Evolutionary conservation across 2,888 invertebrate species (phyloP), one percentile per base, ranked within the genome.

Genomic region (Colletes collaris): DNA sequence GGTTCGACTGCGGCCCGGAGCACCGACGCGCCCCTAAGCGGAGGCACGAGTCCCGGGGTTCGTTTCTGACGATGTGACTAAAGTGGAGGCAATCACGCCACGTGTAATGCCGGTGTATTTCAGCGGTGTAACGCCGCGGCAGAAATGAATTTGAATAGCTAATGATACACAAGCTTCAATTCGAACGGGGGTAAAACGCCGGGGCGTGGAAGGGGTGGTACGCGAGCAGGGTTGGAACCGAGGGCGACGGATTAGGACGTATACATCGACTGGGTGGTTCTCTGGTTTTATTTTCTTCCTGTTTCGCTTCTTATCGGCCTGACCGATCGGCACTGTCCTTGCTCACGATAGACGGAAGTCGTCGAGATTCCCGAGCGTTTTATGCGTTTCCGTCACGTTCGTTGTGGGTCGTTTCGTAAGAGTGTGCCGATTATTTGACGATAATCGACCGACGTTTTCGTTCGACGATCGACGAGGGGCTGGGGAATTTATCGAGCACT

Each of bases 61-160:
- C 59, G 81, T 79, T 82, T 74, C 69, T 63, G 72, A 76, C 81
- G 64, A 64, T 59, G 70, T 80, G 67, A 68, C 82, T 69, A 74
- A 85, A 82, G 65, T 74, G 69, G 72, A 71, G 79, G 82, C 62
- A 82, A 81, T 71, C 85, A 82, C 74, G 80, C 74, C 64, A 84
- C 53, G 65, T 67, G 79, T 67, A 80, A 76, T 69, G 56, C 35
- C 16, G 46, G 60, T 69, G 37, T 81, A 76, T 82, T 79, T 84
- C 71, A 78, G 67, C 62, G 56, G 53, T 64, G 62, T 70, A 78
- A 72, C 70, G 76, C 13, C 56, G 55, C 35, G 55, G 27, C 64
- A 73, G 71, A 80, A 80, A 62, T 80, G 82, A 80, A 84, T 82
- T 85, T 85, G 85, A 84, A 84, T 79, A 85, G 52, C 68, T 84